Conservation (phyloP, 2,888 invertebrate genomes). For the Chrysina gloriosa region DNA sequence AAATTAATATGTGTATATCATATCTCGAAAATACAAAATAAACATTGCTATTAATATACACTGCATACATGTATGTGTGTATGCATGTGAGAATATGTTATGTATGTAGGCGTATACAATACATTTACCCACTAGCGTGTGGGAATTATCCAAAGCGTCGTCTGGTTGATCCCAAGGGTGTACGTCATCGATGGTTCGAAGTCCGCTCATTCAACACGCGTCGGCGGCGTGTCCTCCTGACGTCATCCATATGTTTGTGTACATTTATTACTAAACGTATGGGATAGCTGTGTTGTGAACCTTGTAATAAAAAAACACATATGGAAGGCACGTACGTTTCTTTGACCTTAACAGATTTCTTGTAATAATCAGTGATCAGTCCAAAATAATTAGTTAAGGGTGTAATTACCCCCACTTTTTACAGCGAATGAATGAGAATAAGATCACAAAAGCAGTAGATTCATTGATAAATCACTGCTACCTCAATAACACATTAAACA, state of each 20-base stretch:
- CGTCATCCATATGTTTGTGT: slow-evolving; percentile 32
- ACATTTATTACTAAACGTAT: slow-evolving; percentile 22
- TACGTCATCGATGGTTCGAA: slow-evolving; percentile 29
- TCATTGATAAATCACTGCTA: too few species aligned
- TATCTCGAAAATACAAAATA: too few species aligned
- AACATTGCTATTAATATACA: too few species aligned
- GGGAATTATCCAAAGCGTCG: slow-evolving; percentile 11
- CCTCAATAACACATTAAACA: too few species aligned
- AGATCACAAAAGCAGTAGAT: too few species aligned
- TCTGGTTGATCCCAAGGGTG: slow-evolving; percentile 17
- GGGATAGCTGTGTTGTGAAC: background rate
- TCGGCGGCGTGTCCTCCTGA: slow-evolving; percentile 39
- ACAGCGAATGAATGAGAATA: background rate
- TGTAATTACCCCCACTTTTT: background rate
- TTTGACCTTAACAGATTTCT: background rate
- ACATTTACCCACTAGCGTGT: background rate
- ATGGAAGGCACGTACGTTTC: background rate
- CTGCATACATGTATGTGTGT: too few species aligned
- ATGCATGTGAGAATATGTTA: too few species aligned
- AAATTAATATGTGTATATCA: too few species aligned
- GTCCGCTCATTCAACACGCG: slow-evolving; percentile 36
- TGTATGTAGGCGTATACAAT: background rate
- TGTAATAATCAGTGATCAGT: background rate
- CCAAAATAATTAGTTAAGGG: background rate
- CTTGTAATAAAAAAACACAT: too few species aligned